Percentiles rank a stretch among this genome's conserved stretches.
These are phyloP conservation scores for Typhlomys cinereus DNA, from an alignment of 2,113 vertebrate genomes.

Conservation along the genomic window DNA sequence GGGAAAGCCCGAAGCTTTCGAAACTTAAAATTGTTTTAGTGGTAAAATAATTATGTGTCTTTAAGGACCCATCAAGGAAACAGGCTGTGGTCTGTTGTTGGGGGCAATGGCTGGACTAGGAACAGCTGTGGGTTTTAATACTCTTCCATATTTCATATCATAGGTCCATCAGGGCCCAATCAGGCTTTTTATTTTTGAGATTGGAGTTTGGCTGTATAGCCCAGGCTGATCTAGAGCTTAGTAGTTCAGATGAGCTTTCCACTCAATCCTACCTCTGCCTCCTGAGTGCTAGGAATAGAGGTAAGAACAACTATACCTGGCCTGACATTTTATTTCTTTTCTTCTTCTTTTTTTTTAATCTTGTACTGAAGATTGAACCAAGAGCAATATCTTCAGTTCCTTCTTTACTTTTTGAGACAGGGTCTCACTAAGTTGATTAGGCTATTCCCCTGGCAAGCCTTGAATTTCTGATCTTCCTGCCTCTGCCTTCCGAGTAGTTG, in stretches of 20 bases:
- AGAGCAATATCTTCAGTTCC: neutral
- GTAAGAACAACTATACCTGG: neutral
- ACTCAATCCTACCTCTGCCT: neutral
- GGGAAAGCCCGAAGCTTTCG: slow-evolving; percentile 1
- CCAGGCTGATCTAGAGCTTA: neutral
- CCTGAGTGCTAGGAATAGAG: neutral
- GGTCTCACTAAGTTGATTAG: neutral
- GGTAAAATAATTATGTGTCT: neutral
- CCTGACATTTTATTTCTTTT: neutral
- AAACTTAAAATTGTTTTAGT: slow-evolving; percentile 16
- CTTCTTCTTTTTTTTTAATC: neutral
- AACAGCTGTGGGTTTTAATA: neutral
- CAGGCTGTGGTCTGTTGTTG: neutral
- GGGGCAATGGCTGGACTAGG: neutral
- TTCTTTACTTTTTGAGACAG: neutral
- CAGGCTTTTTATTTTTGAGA: no score
- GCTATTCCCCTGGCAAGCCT: neutral
- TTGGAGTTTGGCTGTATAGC: neutral
- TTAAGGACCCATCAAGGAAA: neutral
- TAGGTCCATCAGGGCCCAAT: neutral
- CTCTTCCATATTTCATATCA: neutral
- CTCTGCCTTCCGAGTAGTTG: neutral
- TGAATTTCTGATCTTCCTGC: neutral
- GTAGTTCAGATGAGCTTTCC: no score
- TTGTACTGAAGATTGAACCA: neutral